A percentile compares a stretch with the other conserved stretches of the same genome.
These are phyloP conservation scores for Coregonus clupeaformis DNA, from an alignment of 2,113 vertebrate genomes.

Conservation along the genomic window DNA sequence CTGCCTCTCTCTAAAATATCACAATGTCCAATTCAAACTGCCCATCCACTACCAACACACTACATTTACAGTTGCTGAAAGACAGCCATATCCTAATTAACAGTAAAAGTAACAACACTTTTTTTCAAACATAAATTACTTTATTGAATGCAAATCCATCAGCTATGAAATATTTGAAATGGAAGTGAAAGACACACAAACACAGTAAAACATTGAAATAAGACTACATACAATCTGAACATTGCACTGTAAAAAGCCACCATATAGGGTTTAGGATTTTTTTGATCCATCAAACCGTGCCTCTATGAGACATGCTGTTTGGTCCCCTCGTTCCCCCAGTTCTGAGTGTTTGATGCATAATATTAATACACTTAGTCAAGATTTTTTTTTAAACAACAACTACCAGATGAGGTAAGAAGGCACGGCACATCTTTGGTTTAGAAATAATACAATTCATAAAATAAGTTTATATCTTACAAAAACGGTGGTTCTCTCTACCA, in stretches of 20 bases:
- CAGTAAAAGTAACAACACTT: constrained; percentile 44
- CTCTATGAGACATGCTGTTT: constrained; percentile 54
- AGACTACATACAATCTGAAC: constrained; percentile 48
- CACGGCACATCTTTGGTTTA: constrained; percentile 62
- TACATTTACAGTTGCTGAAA: background rate
- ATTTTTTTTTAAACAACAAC: constrained; percentile 33
- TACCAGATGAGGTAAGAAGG: constrained; percentile 65
- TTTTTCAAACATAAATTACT: constrained; percentile 80
- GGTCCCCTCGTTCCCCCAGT: constrained; percentile 57
- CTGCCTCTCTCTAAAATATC: constrained; percentile 31
- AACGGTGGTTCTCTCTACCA: constrained; percentile 50
- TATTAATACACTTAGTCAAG: constrained; percentile 62
- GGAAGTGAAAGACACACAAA: constrained; percentile 63
- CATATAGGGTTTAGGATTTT: constrained; percentile 55
- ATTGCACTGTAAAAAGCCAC: constrained; percentile 68
- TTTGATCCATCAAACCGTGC: constrained; percentile 46
- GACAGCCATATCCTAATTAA: background rate
- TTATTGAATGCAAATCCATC: constrained; percentile 73
- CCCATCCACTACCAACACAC: background rate
- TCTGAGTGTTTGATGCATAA: constrained; percentile 40
- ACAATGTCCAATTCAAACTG: constrained; percentile 29
- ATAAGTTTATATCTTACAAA: constrained; percentile 51
- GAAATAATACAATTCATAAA: constrained; percentile 55
- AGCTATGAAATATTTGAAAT: constrained; percentile 59
- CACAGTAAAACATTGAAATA: constrained; percentile 58